Percentiles rank a stretch among this genome's conserved stretches.
These are phyloP conservation scores for Uria aalge DNA, from an alignment of 2,113 vertebrate species.

Conservation along the genomic window DNA sequence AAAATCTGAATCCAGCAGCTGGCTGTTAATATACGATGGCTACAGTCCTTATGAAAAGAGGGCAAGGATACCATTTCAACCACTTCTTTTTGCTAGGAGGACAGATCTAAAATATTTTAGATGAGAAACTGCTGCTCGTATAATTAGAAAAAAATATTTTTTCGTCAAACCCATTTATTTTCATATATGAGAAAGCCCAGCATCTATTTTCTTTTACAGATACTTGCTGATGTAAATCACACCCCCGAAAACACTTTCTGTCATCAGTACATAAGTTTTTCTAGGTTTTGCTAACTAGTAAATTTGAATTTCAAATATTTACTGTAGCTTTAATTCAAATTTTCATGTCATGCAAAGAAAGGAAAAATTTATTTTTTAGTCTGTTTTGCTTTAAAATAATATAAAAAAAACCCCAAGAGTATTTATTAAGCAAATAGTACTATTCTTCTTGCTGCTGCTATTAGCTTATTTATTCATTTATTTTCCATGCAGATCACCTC, in stretches of 20 bases:
- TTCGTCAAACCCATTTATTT: background rate
- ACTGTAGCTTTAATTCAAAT: background rate
- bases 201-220: background rate
- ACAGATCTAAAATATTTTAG: background rate
- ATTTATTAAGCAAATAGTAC: background rate
- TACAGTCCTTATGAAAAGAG: background rate
- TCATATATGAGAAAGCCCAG: background rate
- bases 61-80: background rate
- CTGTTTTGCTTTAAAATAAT: background rate
- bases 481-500: background rate
- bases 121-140: background rate
- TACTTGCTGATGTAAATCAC: background rate
- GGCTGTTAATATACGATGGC: background rate
- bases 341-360: background rate
- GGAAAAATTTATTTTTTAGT: background rate
- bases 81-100: background rate
- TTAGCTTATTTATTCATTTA: background rate
- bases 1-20: background rate
- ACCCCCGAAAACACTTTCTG: background rate
- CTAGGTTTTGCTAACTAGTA: background rate
- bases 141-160: background rate
- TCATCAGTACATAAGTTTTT: background rate
- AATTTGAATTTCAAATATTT: background rate
- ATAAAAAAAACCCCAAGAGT: background rate
- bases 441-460: background rate